A percentile compares a stretch with the other conserved stretches of the same genome.
Conservation (phyloP, 2,113 vertebrate genomes). For the Atractosteus spatula region DNA sequence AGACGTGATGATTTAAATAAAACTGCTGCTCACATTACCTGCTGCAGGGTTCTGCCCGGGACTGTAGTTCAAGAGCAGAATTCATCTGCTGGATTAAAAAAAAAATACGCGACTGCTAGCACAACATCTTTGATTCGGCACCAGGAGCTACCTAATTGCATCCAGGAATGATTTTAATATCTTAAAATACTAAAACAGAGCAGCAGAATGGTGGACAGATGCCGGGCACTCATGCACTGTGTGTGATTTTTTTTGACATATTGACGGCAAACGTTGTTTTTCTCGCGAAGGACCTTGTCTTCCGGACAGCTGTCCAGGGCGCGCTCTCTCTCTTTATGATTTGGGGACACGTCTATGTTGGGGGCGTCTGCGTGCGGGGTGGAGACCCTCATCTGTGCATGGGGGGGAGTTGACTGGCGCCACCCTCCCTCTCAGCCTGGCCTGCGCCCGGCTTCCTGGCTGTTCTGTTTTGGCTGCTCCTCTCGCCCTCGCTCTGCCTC, state of each 20-base stretch:
- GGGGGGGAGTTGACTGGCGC: constrained; percentile 28
- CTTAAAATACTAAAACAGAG: constrained; percentile 31
- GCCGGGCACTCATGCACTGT: background rate
- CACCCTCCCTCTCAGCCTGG: constrained; percentile 37
- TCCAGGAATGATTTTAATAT: constrained; percentile 26
- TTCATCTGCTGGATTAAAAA: constrained; percentile 28
- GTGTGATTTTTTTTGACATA: background rate
- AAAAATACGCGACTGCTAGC: background rate
- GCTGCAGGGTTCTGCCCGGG: constrained; percentile 34
- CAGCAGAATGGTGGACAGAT: constrained; percentile 7
- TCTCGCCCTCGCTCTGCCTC: constrained; percentile 78
- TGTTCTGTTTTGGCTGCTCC: constrained; percentile 82
- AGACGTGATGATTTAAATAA: background rate
- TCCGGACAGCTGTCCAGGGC: constrained; percentile 15
- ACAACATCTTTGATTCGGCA: constrained; percentile 38
- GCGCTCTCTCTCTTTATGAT: constrained; percentile 9
- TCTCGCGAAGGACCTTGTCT: constrained; percentile 18
- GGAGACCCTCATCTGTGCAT: constrained; percentile 20
- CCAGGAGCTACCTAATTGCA: constrained; percentile 37
- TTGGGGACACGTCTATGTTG: constrained; percentile 13
- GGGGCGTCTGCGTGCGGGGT: constrained; percentile 5
- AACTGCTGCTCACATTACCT: background rate
- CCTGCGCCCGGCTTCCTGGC: constrained; percentile 66
- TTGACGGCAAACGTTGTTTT: constrained; percentile 22
- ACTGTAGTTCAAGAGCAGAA: background rate